Evolutionary conservation across 1,140 invertebrate species (phyloP), one percentile per base, ranked within the genome.

Genomic region (Papilio glaucus): DNA sequence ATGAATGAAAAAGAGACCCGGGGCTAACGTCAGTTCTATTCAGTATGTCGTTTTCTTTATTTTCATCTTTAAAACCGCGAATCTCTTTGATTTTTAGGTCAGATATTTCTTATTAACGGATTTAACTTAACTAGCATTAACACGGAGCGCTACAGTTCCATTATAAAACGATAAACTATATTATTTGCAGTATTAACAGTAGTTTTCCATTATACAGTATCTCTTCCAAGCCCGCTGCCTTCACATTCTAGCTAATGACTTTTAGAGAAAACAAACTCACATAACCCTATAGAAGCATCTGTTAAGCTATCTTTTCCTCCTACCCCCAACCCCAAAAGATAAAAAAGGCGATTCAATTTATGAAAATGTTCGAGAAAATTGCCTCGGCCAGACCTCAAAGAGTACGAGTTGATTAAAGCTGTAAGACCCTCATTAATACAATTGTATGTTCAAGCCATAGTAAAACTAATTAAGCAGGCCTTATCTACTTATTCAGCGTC

Each of bases 401-500:
- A 57, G 24, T 57, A 57, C 10, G 18, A 57, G 49, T 57, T 57
- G 49, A 57, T 57, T 57, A 57, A 49, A 57, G 10, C 21, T 21
- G 21, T 26, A 18, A 49, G 18, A 49, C 42, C 42, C n/a, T 15
- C 18, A 49, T 18, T 15, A 10, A 24, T 12, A 57, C 24, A 57
- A 57, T 57, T 24, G 18, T 57, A 57, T 57, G 29, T 33, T 12
- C 18, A 57, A 57, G 49, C 49, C 49, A 26, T 57, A 57, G 49
- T 26, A 57, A 57, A 57, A 57, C 49, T 57, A 57, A 57, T 57
- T 57, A 57, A 57, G 21, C 15, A 21, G 42, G 45, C 45, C 21
- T 57, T 33, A 33, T 33, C 29, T 33, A 3, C 29, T 33, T 8
- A 57, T 4, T 12, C 49, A 57, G 21, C 49, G 18, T 57, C 49